A percentile compares a stretch with the other conserved stretches of the same genome.
Conservation (phyloP, 2,797 vertebrate genomes). For the Gila robusta region DNA sequence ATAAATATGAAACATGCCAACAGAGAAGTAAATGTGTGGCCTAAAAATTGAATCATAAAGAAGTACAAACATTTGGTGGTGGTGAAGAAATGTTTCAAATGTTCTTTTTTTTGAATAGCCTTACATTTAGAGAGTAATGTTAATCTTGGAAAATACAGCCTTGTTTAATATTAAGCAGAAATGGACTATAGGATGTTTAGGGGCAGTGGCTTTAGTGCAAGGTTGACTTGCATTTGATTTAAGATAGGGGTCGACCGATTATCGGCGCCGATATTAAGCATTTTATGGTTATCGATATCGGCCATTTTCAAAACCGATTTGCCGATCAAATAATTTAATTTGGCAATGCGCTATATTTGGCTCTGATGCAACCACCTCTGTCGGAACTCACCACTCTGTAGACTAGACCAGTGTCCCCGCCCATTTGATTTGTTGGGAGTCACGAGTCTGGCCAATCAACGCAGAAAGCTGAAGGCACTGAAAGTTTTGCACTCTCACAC, state of each 20-base stretch:
- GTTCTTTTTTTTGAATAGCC: neutral
- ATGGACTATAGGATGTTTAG: neutral
- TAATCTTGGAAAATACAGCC: neutral
- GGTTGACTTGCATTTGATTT: neutral
- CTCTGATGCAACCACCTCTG: too few species aligned
- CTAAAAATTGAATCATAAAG: neutral
- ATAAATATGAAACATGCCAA: slow-evolving; percentile 17
- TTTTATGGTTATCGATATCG: too few species aligned
- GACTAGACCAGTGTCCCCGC: too few species aligned
- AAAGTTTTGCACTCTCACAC: too few species aligned
- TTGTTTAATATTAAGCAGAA: neutral
- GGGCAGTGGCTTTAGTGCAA: neutral
- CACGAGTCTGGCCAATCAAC: too few species aligned
- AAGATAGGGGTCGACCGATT: neutral
- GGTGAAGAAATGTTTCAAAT: neutral
- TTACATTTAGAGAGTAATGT: neutral
- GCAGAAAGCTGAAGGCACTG: too few species aligned
- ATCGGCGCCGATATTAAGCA: too few species aligned
- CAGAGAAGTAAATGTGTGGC: neutral
- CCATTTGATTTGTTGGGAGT: too few species aligned
- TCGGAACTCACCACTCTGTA: too few species aligned
- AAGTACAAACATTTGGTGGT: slow-evolving; percentile 13
- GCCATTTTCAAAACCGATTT: too few species aligned
- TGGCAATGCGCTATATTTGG: too few species aligned
- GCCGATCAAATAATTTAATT: too few species aligned